phyloP scores from a whole-genome alignment of 2,888 invertebrate genomes.

The Physocephala rufipes region DNA sequence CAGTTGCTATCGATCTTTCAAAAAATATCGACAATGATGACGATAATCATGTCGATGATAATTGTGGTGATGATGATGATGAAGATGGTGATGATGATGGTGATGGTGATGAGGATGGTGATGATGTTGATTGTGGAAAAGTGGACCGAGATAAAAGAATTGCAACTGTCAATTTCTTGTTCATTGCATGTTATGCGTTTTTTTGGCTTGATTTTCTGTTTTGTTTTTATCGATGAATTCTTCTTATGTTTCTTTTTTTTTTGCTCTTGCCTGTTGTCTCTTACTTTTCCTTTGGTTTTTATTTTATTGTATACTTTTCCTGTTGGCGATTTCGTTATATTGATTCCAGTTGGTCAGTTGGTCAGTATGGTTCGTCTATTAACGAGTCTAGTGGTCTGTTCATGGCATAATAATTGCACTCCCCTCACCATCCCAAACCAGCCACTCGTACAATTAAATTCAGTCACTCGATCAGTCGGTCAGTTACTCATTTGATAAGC shows the following conservation, averaged over 20 bases:
- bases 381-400: background rate
- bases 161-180: constrained; percentile 16
- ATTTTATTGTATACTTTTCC: background rate
- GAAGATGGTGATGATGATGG: too few species aligned
- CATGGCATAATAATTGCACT: too few species aligned
- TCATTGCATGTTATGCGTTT: background rate
- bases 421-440: background rate
- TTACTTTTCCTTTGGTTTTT: background rate
- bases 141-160: background rate
- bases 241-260: background rate
- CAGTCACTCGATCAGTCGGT: constrained; percentile 14
- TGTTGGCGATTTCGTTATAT: background rate
- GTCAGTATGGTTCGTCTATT: background rate
- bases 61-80: too few species aligned
- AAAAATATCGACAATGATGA: too few species aligned
- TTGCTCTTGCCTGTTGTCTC: background rate
- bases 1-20: too few species aligned
- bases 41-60: too few species aligned
- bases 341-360: constrained; percentile 2
- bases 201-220: background rate
- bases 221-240: background rate
- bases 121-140: background rate
- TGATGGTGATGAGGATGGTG: too few species aligned
- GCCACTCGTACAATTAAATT: constrained; percentile 8
- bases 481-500: background rate